Conservation (phyloP, 2,797 vertebrate genomes). For the Hypotaenidia okinawae region DNA sequence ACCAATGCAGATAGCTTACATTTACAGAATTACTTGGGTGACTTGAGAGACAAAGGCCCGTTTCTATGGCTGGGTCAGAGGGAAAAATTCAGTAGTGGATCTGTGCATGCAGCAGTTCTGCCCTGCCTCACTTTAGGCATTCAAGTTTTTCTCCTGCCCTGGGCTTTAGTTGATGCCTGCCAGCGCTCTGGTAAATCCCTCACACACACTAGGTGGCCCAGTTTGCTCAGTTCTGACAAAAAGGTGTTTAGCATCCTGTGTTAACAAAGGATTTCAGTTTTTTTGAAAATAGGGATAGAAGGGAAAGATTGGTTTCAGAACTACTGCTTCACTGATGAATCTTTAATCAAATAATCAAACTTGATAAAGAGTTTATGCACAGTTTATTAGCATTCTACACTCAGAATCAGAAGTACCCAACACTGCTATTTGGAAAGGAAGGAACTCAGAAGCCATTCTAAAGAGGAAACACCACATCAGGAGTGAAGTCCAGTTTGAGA, state of each 20-base stretch:
- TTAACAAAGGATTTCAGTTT: background rate
- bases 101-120: background rate
- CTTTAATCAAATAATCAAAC: background rate
- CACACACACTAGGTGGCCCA: slow-evolving; percentile 46
- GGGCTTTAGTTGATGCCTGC: background rate
- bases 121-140: background rate
- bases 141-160: background rate
- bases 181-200: background rate
- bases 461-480: background rate
- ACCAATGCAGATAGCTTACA: background rate
- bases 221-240: background rate
- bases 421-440: background rate
- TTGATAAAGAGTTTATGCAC: background rate
- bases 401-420: background rate
- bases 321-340: background rate
- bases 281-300: background rate
- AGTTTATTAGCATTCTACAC: background rate
- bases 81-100: background rate
- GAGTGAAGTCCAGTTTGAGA: background rate
- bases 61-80: background rate
- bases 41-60: background rate
- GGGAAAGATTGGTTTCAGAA: background rate
- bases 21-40: background rate
- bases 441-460: background rate
- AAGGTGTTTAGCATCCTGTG: background rate